phyloP scores from a whole-genome alignment of 2,888 invertebrate species.

The Stratiomys singularior region DNA sequence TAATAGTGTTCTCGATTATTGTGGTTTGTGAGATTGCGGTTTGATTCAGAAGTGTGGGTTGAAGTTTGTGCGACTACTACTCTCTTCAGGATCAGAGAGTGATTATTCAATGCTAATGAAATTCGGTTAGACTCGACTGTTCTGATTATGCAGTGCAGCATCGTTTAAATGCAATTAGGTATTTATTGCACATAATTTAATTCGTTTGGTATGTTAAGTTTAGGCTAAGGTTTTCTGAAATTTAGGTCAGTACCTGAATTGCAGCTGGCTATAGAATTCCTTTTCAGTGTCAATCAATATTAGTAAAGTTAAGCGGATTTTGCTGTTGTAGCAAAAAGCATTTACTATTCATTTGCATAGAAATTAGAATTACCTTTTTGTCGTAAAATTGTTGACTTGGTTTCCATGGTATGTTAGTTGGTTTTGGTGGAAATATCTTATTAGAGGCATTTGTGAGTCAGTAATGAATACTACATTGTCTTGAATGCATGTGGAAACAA shows the following conservation, averaged over 20 bases:
- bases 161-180: conserved; percentile 26
- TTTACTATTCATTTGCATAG: conserved; percentile 23
- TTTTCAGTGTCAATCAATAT: not conserved
- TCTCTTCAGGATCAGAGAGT: not conserved
- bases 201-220: too few relatives aligned
- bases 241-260: too few relatives aligned
- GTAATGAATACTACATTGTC: too few relatives aligned
- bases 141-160: conserved; percentile 4
- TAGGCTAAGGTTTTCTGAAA: too few relatives aligned
- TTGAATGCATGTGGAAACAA: too few relatives aligned
- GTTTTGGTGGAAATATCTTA: too few relatives aligned
- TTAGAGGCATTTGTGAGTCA: too few relatives aligned
- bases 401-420: conserved; percentile 25
- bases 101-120: not conserved
- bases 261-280: too few relatives aligned
- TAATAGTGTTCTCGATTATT: conserved; percentile 6
- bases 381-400: conserved; percentile 35
- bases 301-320: not conserved
- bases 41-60: conserved; percentile 15
- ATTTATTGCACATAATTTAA: not conserved
- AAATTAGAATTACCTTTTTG: not conserved
- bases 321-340: not conserved
- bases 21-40: conserved; percentile 32
- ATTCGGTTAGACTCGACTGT: not conserved
- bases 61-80: conserved; percentile 6